Conservation (phyloP, 2,888 invertebrate genomes). For the Alloscopus bannaensis region DNA sequence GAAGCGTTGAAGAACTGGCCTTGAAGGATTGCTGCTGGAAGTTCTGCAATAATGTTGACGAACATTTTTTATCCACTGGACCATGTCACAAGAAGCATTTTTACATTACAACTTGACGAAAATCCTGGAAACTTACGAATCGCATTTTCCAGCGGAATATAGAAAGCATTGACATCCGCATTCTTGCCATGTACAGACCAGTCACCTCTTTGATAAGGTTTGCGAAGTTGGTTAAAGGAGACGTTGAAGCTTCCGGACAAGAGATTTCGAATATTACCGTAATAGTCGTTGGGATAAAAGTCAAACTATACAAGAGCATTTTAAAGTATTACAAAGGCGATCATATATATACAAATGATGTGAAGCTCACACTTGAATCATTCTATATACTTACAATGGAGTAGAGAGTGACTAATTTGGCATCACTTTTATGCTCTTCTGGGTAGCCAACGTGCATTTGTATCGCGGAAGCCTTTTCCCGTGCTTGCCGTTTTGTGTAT, state of each 20-base stretch:
- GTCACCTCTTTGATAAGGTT: conserved; percentile 65
- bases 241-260: conserved; percentile 73
- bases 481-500: conserved; percentile 72
- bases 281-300: conserved; percentile 72
- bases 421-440: conserved; percentile 74
- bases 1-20: conserved; percentile 77
- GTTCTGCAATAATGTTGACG: conserved; percentile 78
- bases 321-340: no score
- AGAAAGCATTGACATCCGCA: conserved; percentile 74
- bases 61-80: no score
- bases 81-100: no score
- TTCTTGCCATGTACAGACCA: conserved; percentile 73
- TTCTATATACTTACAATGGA: no score
- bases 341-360: no score
- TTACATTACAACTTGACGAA: no score
- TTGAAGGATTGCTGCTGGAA: conserved; percentile 87
- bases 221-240: conserved; percentile 71
- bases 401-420: conserved; percentile 74
- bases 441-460: conserved; percentile 76
- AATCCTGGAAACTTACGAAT: no score
- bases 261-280: conserved; percentile 73
- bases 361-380: no score
- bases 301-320: conserved; percentile 68
- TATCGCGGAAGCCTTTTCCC: conserved; percentile 74
- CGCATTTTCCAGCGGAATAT: conserved; percentile 73